Evolutionary conservation across 1,140 invertebrate species (phyloP), one percentile per base, ranked within the genome.

Genomic region (Hormaphis cornu): DNA sequence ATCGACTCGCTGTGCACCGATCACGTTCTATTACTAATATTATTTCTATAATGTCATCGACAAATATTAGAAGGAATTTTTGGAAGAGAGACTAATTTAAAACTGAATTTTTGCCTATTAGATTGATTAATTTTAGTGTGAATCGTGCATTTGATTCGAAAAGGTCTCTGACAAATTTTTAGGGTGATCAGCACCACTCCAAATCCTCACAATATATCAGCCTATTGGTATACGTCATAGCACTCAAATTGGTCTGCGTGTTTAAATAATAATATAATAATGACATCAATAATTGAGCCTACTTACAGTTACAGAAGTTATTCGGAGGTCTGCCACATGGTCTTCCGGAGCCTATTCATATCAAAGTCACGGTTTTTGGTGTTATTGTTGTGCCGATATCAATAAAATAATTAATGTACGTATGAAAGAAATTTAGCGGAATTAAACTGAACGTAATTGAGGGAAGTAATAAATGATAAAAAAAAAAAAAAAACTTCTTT

Each of bases 351-450:
- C 20, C 61, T 50, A 66, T 66, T 66, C 61, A 66, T n/a, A 33
- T 9, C 12, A 66, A 66, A 66, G 61, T 66, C 61, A 66, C 61
- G 61, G 28, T 66, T 66, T 66, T 66, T 66, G 61, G 28, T 66
- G 44, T 66, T 66, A 66, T 66, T 66, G 61, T 66, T 66, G 18
- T 66, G 50, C 20, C 14, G 18, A 48, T 66, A 66, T 50, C 28
- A 66, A 66, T 50, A 48, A 66, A 66, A 66, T 22, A 20, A n/a
- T 12, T 20, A 9, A 22, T 22, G 18, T 20, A 63, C n/a, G n/a
- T 56, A 58, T n/a, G 50, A 50, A 48, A 50, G 10, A 1, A 33
- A 48, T 33, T 66, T 50, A 48, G 30, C 30, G 44, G 30, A 66
- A 50, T 66, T 66, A 66, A 66, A 50, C 61, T 48, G 20, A 66